Conservation (phyloP, 2,797 vertebrate species). For the Argya squamiceps region DNA sequence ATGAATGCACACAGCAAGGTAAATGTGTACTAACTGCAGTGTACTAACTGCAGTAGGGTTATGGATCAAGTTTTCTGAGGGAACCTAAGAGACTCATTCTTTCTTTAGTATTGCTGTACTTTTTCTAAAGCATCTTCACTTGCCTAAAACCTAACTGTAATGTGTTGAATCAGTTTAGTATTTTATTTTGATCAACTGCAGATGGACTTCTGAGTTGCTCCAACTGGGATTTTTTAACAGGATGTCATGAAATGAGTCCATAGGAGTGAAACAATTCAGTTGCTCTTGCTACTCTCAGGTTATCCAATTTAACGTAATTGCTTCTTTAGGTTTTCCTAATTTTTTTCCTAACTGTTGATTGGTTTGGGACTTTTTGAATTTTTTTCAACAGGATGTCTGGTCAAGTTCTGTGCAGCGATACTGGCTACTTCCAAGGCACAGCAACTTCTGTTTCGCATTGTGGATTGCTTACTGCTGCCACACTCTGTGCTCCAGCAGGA, state of each 20-base stretch:
- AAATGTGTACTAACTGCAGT: not conserved
- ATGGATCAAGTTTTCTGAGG: not conserved
- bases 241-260: not conserved
- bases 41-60: not conserved
- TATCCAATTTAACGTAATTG: not conserved
- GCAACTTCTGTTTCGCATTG: slow-evolving; percentile 90
- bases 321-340: not conserved
- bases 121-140: not conserved
- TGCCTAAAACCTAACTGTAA: not conserved
- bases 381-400: slow-evolving; percentile 83
- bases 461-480: slow-evolving; percentile 90
- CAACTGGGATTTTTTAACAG: not conserved
- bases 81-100: not conserved
- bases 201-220: not conserved
- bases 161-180: not conserved
- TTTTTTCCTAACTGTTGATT: not conserved
- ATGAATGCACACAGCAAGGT: not conserved
- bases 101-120: not conserved
- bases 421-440: slow-evolving; percentile 93
- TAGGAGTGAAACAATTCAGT: not conserved
- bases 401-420: slow-evolving; percentile 94
- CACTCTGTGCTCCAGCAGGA: slow-evolving; percentile 89
- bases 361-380: not conserved
- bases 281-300: not conserved
- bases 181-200: not conserved